Percentiles rank a stretch among this genome's conserved stretches.
Evolutionary conservation across 2,113 vertebrate genomes (phyloP).

Genomic region (Brachyistius frenatus): DNA sequence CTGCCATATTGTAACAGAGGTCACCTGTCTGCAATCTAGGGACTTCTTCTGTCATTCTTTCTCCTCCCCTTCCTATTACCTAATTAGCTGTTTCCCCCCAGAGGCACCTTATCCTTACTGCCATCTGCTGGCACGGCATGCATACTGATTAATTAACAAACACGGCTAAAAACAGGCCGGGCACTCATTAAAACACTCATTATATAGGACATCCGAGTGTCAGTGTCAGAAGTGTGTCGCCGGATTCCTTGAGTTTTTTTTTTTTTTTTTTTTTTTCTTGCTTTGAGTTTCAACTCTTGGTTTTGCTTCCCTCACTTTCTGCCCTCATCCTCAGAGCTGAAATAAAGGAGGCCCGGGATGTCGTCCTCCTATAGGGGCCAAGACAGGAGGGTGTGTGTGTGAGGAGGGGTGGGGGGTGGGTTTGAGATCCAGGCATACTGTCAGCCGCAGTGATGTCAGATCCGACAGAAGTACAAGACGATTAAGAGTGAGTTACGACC

Average conservation of each 20-base stretch:
- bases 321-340: conserved; percentile 6
- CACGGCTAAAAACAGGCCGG: conserved; percentile 61
- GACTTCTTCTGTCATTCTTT: conserved; percentile 55
- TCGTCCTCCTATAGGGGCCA: conserved; percentile 37
- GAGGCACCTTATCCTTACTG: conserved; percentile 73
- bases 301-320: conserved; percentile 20
- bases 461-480: conserved; percentile 36
- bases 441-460: conserved; percentile 25
- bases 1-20: conserved; percentile 67
- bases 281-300: conserved; percentile 37
- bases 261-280: neutral
- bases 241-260: conserved; percentile 21
- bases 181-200: conserved; percentile 61
- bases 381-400: neutral
- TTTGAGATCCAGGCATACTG: conserved; percentile 35
- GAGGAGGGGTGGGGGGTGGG: conserved; percentile 7
- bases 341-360: conserved; percentile 14
- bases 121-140: conserved; percentile 76
- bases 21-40: conserved; percentile 75
- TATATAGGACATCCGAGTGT: conserved; percentile 52
- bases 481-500: conserved; percentile 62
- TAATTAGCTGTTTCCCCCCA: conserved; percentile 66
- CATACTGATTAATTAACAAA: conserved; percentile 71
- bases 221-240: conserved; percentile 45
- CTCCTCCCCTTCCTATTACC: conserved; percentile 52